Evolutionary conservation across 2,888 invertebrate species (phyloP), one percentile per base, ranked within the genome.

Genomic region (Leptinotarsa rubiginosa): DNA sequence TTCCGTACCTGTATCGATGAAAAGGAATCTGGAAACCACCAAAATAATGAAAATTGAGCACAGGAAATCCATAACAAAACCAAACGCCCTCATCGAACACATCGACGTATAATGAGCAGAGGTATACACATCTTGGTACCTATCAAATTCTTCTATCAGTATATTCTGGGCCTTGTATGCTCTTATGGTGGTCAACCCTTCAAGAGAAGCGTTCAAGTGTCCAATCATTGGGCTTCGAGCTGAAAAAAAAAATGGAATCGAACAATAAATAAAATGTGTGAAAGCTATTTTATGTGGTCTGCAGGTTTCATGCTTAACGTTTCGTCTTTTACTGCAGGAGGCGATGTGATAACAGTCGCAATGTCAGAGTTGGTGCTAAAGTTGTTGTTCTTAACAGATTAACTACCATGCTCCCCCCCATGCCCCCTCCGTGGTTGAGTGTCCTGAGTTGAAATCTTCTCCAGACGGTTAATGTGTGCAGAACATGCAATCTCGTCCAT

Each of bases 181-280:
- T 75, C 87, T 80, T 54, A 87, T 86, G 31, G 86, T 87, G n/a
- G 86, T 82, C 31, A 87, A 75, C n/a, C 87, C 87, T 79, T 87
- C 87, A 5, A 87, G 75, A 3, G 87, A 85, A 12, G 87, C 83
- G 76, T 86, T 87, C 16, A 87, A 73, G 65, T 86, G 86, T 13
- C 87, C 87, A 47, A 87, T 79, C 73, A 87, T 81, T 15, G 87
- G 87, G 78, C 87, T 87, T 69, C 86, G 79, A 72, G 85, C 87
- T 87, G 75, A 73, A 85, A 84, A 54, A 54, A 69, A 56, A 52
- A 4, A 52, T 56, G 1, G 22, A 10, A 22, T 62, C 16, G 25
- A n/a, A 31, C 18, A 4, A 4, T 7, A 22, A 69, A 54, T 31
- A 10, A 41, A 41, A 2, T 41, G 10, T 41, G 41, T 31, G 10